Evolutionary conservation across 2,113 vertebrate genomes (phyloP), one percentile per base, ranked within the genome.

Genomic region (Rhinopomastus cyanomelas): DNA sequence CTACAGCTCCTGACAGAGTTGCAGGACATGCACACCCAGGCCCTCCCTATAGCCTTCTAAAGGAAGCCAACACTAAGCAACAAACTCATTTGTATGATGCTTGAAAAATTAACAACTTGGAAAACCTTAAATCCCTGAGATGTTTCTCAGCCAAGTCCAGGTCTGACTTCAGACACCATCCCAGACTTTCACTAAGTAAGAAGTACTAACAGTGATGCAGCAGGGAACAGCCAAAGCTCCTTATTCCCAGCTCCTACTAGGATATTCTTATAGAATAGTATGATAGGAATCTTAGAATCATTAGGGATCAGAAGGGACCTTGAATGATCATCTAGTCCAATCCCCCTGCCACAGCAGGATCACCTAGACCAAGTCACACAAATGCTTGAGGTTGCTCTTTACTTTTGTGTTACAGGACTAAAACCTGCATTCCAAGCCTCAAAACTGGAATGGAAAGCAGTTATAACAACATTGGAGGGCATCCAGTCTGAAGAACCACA

Each of bases 331-430:
- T n/a, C n/a, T n/a, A n/a, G n/a, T n/a, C n/a, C n/a, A n/a, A n/a
- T n/a, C n/a, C n/a, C n/a, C n/a, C n/a, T n/a, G n/a, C n/a, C n/a
- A n/a, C n/a, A n/a, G n/a, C n/a, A n/a, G n/a, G n/a, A n/a, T n/a
- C n/a, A n/a, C n/a, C n/a, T n/a, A n/a, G n/a, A n/a, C n/a, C n/a
- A n/a, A n/a, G n/a, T n/a, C n/a, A n/a, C n/a, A n/a, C n/a, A 78
- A 57, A 65, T 78, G 77, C 77, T 56, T 34, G 72, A 81, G 36
- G 65, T 16, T 85, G 59, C 25, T 11, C 92, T 87, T 76, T 42
- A 34, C 57, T 87, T 67, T 66, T 66, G 85, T 59, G 51, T 76
- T 79, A 76, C 64, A 81, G 85, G 89, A 89, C 68, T 81, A 85
- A 73, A 95, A 86, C 77, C 62, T 1, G 15, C 25, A 74, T 5